These are phyloP conservation scores for Lasioglossum zephyrum DNA, from an alignment of 2,888 invertebrate species.

Conservation along the genomic window DNA sequence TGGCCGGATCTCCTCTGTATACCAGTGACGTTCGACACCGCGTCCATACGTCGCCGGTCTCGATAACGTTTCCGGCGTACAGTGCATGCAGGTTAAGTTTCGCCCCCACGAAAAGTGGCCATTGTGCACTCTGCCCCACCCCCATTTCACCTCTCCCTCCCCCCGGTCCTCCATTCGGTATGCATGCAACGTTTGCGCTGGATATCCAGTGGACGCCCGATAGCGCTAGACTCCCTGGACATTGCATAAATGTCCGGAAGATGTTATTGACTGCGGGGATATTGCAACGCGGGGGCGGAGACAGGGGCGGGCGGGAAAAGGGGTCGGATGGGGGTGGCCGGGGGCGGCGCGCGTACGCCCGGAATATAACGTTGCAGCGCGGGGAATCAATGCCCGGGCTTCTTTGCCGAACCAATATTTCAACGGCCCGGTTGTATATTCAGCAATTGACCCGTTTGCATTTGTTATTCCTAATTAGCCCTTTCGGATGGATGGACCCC, in stretches of 20 bases:
- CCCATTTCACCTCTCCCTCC: not conserved
- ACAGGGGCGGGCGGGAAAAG: not conserved
- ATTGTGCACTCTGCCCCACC: constrained; percentile 28
- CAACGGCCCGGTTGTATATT: not conserved
- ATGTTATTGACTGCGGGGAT: constrained; percentile 61
- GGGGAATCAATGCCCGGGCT: constrained; percentile 26
- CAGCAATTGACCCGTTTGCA: not conserved
- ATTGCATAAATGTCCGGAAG: constrained; percentile 60
- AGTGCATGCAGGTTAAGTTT: constrained; percentile 52
- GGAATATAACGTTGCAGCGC: constrained; percentile 18
- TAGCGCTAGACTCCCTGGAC: constrained; percentile 47
- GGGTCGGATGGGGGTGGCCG: not conserved
- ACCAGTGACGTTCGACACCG: constrained; percentile 26
- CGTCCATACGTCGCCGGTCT: constrained; percentile 32
- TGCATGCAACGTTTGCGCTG: constrained; percentile 55
- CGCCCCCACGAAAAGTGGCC: constrained; percentile 48
- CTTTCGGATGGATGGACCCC: not conserved
- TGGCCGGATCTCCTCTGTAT: constrained; percentile 15
- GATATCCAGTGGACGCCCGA: constrained; percentile 40
- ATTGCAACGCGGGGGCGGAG: constrained; percentile 32
- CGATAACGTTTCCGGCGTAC: constrained; percentile 52
- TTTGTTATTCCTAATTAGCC: constrained; percentile 15
- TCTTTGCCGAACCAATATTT: constrained; percentile 31
- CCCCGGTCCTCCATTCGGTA: constrained; percentile 39
- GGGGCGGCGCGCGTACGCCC: not conserved